Base-by-base conservation (phyloP, 2,888 invertebrate species). In the Himalopsyche tibetana region DNA sequence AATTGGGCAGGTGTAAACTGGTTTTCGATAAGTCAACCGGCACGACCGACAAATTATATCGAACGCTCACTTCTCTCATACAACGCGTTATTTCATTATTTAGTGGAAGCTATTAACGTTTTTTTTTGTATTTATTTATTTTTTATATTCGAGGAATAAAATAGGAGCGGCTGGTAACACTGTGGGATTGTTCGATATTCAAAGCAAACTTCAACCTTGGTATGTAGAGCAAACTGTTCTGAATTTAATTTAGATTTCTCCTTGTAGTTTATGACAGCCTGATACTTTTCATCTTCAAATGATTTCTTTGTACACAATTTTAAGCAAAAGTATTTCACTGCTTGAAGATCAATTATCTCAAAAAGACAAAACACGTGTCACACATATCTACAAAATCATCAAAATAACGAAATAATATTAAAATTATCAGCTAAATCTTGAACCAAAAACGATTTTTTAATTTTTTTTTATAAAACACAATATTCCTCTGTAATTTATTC, bases 1-100 rank as follows among this genome's bases (percentile, higher is more conserved):
- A 74, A 83, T 36, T 81, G 28, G 38, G 45, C 83, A 83, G 83
- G 83, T 83, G 83, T 69, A 69, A 83, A 83, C 83, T 69, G 63
- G 83, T 83, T 82, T 40, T 55, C 28, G 55, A 36, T 36, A 81
- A 81, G 28, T 81, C 55, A 55, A 81, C 55, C 15, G 36, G 36
- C 74, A 74, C 19, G 74, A 74, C 74, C 36, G 74, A 74, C 15
- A 74, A 74, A 74, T 74, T 74, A 74, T n/a, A 80, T 80, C 80
- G 42, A 51, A 56, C 36, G 55, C 55, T 55, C 36, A 56, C 28
- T 40, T 81, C 42, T 63, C 82, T 38, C 36, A 40, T 55, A 55
- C 55, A 82, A 82, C 82, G 55, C 56, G 82, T 82, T 82, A 56
- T 82, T 38, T 40, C 55, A 56, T 82, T 82, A 82, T 82, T 82